Evolutionary conservation across 2,888 invertebrate genomes (phyloP).

Genomic region (Agrotis exclamationis): DNA sequence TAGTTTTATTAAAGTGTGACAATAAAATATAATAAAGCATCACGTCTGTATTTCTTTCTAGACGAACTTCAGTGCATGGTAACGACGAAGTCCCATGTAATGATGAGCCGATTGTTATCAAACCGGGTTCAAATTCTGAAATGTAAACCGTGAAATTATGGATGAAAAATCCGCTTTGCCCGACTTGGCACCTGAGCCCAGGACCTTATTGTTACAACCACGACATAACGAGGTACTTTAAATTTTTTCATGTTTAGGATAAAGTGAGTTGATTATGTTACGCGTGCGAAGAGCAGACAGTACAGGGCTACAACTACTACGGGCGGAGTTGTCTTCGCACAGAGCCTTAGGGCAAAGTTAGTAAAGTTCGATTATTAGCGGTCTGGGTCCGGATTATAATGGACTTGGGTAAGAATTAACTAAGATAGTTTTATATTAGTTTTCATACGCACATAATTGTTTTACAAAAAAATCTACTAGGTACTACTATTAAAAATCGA

Average conservation of each 20-base stretch:
- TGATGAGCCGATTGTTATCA: too few species aligned
- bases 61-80: background rate
- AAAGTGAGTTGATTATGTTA: background rate
- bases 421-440: background rate
- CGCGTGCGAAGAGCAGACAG: background rate
- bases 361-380: slow-evolving; percentile 3
- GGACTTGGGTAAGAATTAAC: background rate
- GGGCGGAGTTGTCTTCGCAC: background rate
- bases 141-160: background rate
- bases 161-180: background rate
- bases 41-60: background rate
- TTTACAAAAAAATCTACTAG: too few species aligned
- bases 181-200: background rate
- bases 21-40: background rate
- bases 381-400: background rate
- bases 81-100: background rate
- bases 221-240: too few species aligned
- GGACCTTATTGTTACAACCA: too few species aligned
- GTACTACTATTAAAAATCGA: too few species aligned
- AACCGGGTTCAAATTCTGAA: background rate
- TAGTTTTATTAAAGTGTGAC: background rate
- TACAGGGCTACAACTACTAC: background rate
- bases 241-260: background rate
- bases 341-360: background rate
- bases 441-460: background rate